Conservation (phyloP, 2,797 vertebrate species). For the Microhierax caerulescens region DNA sequence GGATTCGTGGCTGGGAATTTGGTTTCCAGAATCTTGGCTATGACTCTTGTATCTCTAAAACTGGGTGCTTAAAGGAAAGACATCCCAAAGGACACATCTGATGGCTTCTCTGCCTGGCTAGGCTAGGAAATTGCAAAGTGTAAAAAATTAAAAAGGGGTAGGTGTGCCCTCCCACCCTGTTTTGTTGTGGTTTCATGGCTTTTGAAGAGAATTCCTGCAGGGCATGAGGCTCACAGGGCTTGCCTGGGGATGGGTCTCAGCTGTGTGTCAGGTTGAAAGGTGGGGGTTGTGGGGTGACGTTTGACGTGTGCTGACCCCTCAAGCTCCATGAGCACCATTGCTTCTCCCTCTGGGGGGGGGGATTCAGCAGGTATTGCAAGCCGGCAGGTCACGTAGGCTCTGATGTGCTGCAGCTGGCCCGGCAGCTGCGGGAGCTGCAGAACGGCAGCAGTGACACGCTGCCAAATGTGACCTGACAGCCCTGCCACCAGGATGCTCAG, state of each 20-base stretch:
- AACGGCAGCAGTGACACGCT: background rate
- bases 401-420: background rate
- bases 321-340: background rate
- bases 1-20: background rate
- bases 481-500: background rate
- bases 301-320: rapidly evolving
- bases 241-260: background rate
- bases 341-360: background rate
- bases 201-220: background rate
- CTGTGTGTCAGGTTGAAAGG: background rate
- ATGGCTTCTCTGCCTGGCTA: background rate
- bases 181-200: background rate
- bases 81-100: background rate
- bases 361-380: background rate
- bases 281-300: background rate
- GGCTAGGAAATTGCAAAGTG: background rate
- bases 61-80: background rate
- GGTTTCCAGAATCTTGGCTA: background rate
- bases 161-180: background rate
- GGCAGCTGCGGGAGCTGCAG: rapidly evolving
- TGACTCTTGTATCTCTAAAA: background rate
- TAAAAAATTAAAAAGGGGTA: background rate
- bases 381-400: rapidly evolving
- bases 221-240: background rate
- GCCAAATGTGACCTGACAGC: background rate